Percentiles rank a stretch among this genome's conserved stretches.
These are phyloP conservation scores for Onthophagus taurus DNA, from an alignment of 1,140 invertebrate species.

Conservation along the genomic window DNA sequence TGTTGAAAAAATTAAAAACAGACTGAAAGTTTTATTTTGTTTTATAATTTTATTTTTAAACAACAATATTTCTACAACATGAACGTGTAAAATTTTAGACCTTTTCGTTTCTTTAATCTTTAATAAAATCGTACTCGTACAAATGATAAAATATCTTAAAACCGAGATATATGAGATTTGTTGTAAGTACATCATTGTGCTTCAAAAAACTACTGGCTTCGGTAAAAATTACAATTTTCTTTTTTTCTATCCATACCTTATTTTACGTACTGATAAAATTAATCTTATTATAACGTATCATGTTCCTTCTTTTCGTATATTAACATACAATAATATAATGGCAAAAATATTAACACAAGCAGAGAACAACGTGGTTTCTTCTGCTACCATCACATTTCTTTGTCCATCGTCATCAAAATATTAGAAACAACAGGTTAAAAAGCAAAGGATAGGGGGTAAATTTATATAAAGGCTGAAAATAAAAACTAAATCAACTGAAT, in stretches of 20 bases:
- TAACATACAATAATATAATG: conserved; percentile 5
- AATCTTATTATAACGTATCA: no score
- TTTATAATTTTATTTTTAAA: conserved; percentile 9
- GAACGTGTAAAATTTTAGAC: conserved; percentile 10
- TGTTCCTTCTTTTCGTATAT: neutral
- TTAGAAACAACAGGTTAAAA: conserved; percentile 3
- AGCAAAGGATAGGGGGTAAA: no score
- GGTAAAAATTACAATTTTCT: no score
- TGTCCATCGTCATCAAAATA: conserved; percentile 3
- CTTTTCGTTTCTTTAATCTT: neutral
- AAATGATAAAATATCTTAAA: neutral
- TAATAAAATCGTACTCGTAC: conserved; percentile 1
- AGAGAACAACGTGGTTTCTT: neutral
- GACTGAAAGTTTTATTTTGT: no score
- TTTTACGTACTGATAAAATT: no score
- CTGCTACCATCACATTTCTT: conserved; percentile 13
- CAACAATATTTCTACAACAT: conserved; percentile 14
- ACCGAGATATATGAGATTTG: neutral
- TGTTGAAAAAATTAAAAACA: no score
- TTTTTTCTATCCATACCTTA: no score
- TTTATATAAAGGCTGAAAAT: no score
- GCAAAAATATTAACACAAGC: conserved; percentile 11
- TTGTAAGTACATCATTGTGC: conserved; percentile 10
- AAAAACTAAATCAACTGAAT: neutral
- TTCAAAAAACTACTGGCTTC: neutral